phyloP scores from a whole-genome alignment of 2,113 vertebrate genomes.

The Oreochromis niloticus region DNA sequence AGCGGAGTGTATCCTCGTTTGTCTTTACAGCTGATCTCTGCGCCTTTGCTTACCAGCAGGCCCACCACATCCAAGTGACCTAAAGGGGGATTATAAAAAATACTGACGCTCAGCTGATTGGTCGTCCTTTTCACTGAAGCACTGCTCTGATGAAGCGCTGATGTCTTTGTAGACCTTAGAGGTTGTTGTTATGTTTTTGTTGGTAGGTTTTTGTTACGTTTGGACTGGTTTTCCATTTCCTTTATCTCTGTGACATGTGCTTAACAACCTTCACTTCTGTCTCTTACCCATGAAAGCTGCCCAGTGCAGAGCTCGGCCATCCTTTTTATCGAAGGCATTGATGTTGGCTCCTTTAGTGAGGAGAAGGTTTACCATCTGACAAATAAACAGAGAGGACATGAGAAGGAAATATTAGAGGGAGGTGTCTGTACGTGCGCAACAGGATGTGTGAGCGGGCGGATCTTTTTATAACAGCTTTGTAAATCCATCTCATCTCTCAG shows the following conservation, averaged over 20 bases:
- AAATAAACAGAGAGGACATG: background rate
- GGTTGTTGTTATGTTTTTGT: background rate
- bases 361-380: constrained; percentile 92
- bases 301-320: constrained; percentile 94
- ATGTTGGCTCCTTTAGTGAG: constrained; percentile 94
- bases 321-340: constrained; percentile 98
- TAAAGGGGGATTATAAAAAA: constrained; percentile 37
- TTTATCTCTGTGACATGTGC: background rate
- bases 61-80: constrained; percentile 92
- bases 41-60: constrained; percentile 87
- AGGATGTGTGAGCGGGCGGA: background rate
- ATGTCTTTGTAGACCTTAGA: background rate
- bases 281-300: constrained; percentile 91
- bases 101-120: background rate
- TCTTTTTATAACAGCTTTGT: constrained; percentile 36
- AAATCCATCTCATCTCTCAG: constrained; percentile 16
- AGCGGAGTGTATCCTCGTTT: constrained; percentile 94
- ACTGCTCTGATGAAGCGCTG: background rate
- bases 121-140: background rate
- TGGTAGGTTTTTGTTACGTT: background rate
- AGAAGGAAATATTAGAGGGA: background rate
- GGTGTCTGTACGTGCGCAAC: background rate
- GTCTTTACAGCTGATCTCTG: constrained; percentile 93
- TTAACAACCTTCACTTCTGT: background rate
- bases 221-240: background rate